phyloP scores from a whole-genome alignment of 2,113 vertebrate genomes.

The Myiagra hebetior region DNA sequence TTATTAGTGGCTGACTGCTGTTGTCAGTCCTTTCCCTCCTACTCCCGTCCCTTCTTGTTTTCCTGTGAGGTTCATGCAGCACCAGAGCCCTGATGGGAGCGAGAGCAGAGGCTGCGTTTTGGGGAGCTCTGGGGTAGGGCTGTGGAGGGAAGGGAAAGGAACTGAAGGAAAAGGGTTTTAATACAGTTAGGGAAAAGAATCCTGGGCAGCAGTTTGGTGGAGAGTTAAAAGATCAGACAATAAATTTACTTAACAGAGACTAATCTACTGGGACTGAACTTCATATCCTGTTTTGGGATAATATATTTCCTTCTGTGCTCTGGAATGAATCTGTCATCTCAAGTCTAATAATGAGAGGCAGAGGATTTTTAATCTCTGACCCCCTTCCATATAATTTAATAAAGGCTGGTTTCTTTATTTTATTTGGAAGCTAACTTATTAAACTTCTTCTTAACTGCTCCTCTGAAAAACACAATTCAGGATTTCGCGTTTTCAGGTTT shows the following conservation, averaged over 20 bases:
- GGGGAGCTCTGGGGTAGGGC: background rate
- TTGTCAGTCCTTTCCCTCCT: background rate
- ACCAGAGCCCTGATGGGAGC: background rate
- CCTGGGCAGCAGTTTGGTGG: conserved; percentile 64
- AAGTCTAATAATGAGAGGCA: conserved; percentile 80
- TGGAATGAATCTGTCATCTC: conserved; percentile 82
- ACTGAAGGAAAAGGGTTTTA: background rate
- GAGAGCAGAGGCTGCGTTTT: background rate
- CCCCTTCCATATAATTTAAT: conserved; percentile 75
- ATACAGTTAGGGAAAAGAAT: conserved; percentile 10
- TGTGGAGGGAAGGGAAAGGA: background rate
- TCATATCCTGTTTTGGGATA: conserved; percentile 84
- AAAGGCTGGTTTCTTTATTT: conserved; percentile 70
- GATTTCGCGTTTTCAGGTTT: background rate
- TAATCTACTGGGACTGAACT: conserved; percentile 77
- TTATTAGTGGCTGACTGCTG: conserved; percentile 34
- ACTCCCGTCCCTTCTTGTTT: background rate
- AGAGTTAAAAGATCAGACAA: conserved; percentile 79
- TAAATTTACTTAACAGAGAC: conserved; percentile 81
- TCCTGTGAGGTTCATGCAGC: background rate
- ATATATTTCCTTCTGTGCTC: conserved; percentile 80
- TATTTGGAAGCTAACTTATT: conserved; percentile 61
- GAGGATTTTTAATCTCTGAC: conserved; percentile 81
- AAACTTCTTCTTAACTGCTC: conserved; percentile 2
- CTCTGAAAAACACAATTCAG: background rate